Base-by-base conservation (phyloP, 2,888 invertebrate species). In the Catonia carolina region DNA sequence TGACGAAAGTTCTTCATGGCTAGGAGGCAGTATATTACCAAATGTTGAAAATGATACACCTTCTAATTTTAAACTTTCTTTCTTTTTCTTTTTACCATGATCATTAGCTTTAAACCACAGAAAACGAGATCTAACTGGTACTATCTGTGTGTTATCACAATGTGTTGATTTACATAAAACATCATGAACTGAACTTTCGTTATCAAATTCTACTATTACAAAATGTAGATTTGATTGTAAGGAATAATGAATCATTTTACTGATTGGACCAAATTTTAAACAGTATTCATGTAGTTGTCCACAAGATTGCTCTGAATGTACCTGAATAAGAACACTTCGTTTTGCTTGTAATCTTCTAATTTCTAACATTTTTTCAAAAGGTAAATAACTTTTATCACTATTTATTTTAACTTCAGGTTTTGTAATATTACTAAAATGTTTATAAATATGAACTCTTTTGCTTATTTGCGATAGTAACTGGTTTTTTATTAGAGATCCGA, bases 241-340 rank as follows among this genome's bases (percentile, higher is more conserved):
- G 8, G 37, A 58, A 48, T 66, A 67, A 37, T 64, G 63, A 55
- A 62, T 61, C 55, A 66, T 59, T 36, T 58, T 59, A 15, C 78
- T 74, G 49, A 91, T 75, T 6, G 69, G 71, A 7, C 86, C 86
- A 72, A 83, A 82, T 63, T 78, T 74, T 22, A 77, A 77, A 70
- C 89, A 89, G 68, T 87, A 86, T 2, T 77, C 73, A 69, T 82
- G 77, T 53, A 90, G 73, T 71, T 88, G 85, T 47, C 70, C 71
- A 66, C 78, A 82, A 0, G 86, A 86, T 48, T 81, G 77, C 53
- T 82, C 78, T 0, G 87, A 85, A 66, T 83, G 82, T 1, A 90
- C 84, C 74, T 89, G 88, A 4, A 91, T 81, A 31, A 90, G 72
- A 55, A 89, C 74, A 72, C 86, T 87, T 59, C 80, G 77, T 51